phyloP scores from a whole-genome alignment of 2,888 invertebrate genomes.

The Drosophila diplacantha region DNA sequence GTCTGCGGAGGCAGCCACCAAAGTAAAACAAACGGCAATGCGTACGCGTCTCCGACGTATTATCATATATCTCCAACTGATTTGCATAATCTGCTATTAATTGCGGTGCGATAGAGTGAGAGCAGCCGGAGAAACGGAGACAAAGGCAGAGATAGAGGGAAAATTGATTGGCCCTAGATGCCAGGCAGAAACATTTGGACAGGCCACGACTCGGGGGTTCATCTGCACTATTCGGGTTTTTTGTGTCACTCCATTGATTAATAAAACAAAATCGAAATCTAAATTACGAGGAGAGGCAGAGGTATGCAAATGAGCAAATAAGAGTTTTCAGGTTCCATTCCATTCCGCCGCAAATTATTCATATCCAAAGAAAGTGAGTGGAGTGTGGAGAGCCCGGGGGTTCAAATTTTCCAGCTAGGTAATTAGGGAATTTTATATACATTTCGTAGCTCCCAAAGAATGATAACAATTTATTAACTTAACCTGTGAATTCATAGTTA shows the following conservation, averaged over 20 bases:
- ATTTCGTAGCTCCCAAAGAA: not conserved
- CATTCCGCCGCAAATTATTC: constrained; percentile 3
- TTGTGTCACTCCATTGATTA: constrained; percentile 62
- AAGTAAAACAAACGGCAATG: constrained; percentile 38
- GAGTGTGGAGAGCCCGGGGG: constrained; percentile 2
- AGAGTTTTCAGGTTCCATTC: constrained; percentile 14
- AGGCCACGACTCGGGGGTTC: constrained; percentile 38
- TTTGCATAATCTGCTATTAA: constrained; percentile 75
- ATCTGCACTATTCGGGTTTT: constrained; percentile 2
- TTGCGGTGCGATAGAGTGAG: constrained; percentile 51
- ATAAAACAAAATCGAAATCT: constrained; percentile 69
- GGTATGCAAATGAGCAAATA: constrained; percentile 51
- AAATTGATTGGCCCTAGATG: constrained; percentile 67
- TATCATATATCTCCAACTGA: constrained; percentile 53
- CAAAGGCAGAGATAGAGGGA: constrained; percentile 23
- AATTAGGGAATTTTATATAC: constrained; percentile 20
- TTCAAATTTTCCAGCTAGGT: not conserved
- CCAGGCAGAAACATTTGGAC: constrained; percentile 61
- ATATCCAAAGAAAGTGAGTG: constrained; percentile 27
- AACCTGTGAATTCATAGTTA: not conserved
- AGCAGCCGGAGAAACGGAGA: constrained; percentile 20
- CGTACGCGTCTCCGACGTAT: constrained; percentile 25
- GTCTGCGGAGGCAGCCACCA: not conserved
- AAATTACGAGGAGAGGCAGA: constrained; percentile 44
- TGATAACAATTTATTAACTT: not conserved